These are phyloP conservation scores for Oppia nitens DNA, from an alignment of 1,140 invertebrate species.

Conservation along the genomic window DNA sequence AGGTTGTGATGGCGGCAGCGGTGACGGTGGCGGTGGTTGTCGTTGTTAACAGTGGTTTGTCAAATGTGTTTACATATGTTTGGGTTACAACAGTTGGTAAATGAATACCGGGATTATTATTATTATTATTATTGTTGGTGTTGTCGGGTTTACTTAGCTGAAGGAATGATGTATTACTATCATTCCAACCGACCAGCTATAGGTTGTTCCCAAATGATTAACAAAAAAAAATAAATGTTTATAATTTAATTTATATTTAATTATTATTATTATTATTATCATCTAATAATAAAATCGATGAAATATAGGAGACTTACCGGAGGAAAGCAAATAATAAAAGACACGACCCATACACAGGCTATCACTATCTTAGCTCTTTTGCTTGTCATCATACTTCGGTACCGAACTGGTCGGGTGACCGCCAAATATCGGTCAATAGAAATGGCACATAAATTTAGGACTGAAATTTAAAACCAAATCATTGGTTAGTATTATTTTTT, in stretches of 20 bases:
- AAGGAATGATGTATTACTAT: conserved; percentile 31
- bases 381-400: conserved; percentile 77
- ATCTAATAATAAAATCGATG: too few species aligned
- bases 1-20: background rate
- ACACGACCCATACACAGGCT: conserved; percentile 75
- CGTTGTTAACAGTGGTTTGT: background rate
- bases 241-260: too few species aligned
- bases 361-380: conserved; percentile 71
- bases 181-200: conserved; percentile 69
- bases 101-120: background rate
- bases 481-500: too few species aligned
- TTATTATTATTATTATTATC: too few species aligned
- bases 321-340: conserved; percentile 90
- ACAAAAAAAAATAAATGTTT: background rate
- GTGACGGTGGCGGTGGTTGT: background rate
- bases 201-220: too few species aligned
- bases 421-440: conserved; percentile 85
- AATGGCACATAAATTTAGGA: conserved; percentile 65
- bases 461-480: conserved; percentile 44
- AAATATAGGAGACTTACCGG: conserved; percentile 39
- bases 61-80: too few species aligned
- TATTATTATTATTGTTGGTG: conserved; percentile 3
- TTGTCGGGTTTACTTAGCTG: background rate
- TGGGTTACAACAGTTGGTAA: background rate
- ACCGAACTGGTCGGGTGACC: conserved; percentile 78